phyloP scores from a whole-genome alignment of 1,140 invertebrate species.

The Bombus huntii region DNA sequence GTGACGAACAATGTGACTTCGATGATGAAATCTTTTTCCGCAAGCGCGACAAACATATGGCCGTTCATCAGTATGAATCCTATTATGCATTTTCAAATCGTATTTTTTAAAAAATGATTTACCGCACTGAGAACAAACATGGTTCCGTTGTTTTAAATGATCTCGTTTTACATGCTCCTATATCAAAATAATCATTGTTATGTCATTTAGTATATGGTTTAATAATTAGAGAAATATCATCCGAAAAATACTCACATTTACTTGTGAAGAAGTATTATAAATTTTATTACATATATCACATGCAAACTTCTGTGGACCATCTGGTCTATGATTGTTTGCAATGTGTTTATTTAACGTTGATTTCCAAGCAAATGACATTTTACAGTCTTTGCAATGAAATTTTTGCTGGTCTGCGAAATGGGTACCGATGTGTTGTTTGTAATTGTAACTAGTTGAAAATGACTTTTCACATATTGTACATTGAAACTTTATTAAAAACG shows the following conservation, averaged over 20 bases:
- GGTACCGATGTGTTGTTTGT: slow-evolving; percentile 77
- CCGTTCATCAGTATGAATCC: slow-evolving; percentile 83
- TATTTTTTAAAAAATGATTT: slow-evolving; percentile 80
- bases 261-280: slow-evolving; percentile 76
- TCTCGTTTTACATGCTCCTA: slow-evolving; percentile 69
- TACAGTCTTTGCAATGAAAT: slow-evolving; percentile 78
- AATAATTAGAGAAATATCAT: not conserved
- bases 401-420: slow-evolving; percentile 78
- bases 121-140: slow-evolving; percentile 74
- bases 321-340: slow-evolving; percentile 72
- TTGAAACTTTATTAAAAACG: slow-evolving; percentile 68
- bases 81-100: slow-evolving; percentile 78
- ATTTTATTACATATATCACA: slow-evolving; percentile 79
- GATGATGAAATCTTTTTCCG: slow-evolving; percentile 82
- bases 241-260: slow-evolving; percentile 71
- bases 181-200: not conserved
- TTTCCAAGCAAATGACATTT: slow-evolving; percentile 77
- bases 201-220: not conserved
- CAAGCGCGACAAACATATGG: slow-evolving; percentile 83
- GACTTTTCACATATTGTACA: slow-evolving; percentile 75
- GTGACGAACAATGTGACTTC: slow-evolving; percentile 78
- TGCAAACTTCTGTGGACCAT: slow-evolving; percentile 75
- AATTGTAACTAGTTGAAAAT: slow-evolving; percentile 76
- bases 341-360: slow-evolving; percentile 79
- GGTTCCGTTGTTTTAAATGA: slow-evolving; percentile 76